Percentiles rank a stretch among this genome's conserved stretches.
Conservation (phyloP, 2,888 invertebrate species). For the Eristalinus aeneus region DNA sequence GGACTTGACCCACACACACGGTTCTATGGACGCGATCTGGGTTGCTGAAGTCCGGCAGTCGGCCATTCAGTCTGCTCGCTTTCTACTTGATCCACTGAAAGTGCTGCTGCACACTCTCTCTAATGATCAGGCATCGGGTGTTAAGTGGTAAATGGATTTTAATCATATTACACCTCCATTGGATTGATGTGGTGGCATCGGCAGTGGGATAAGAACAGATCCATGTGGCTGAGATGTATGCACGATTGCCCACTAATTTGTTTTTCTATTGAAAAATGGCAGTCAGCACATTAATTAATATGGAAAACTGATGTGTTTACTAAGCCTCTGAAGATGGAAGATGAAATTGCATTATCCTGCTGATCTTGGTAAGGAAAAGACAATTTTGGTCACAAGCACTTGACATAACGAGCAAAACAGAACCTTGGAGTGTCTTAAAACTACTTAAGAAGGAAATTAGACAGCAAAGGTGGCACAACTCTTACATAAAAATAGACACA, state of each 20-base stretch:
- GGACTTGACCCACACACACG: conserved; percentile 38
- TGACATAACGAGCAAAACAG: no score
- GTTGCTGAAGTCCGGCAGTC: neutral
- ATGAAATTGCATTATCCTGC: no score
- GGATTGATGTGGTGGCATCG: conserved; percentile 9
- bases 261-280: conserved; percentile 21
- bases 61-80: conserved; percentile 12
- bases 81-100: conserved; percentile 13
- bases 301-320: no score
- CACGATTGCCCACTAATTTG: conserved; percentile 57
- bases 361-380: no score
- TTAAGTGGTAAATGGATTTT: conserved; percentile 51
- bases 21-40: neutral
- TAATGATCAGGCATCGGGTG: conserved; percentile 19
- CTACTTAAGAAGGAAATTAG: no score
- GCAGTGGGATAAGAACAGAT: conserved; percentile 29
- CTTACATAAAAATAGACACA: no score
- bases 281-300: no score
- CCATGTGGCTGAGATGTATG: conserved; percentile 11
- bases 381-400: no score
- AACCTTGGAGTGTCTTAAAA: no score
- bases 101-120: neutral
- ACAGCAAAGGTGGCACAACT: no score
- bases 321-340: no score
- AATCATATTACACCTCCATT: conserved; percentile 43